phyloP scores from a whole-genome alignment of 2,888 invertebrate species.

The Byasa hedistus region DNA sequence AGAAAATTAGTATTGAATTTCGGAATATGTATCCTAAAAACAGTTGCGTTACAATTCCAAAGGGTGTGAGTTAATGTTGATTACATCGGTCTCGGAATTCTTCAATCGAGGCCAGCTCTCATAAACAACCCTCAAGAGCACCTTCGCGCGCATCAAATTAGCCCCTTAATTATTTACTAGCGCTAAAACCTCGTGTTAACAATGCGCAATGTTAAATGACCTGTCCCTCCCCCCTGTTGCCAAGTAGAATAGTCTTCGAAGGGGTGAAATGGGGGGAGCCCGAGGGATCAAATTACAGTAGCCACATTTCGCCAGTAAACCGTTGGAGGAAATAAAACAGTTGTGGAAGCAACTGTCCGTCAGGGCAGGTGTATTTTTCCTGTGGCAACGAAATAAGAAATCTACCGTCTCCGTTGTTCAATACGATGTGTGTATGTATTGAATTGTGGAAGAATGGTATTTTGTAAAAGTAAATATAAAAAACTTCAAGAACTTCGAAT shows the following conservation, averaged over 20 bases:
- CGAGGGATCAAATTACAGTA: constrained; percentile 59
- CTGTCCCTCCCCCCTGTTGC: constrained; percentile 46
- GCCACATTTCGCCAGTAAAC: constrained; percentile 63
- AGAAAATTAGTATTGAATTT: not conserved
- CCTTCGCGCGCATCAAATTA: constrained; percentile 75
- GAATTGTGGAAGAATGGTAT: not conserved
- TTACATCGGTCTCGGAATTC: constrained; percentile 44
- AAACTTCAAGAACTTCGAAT: no score
- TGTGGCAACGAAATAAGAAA: constrained; percentile 46
- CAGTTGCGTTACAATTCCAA: not conserved
- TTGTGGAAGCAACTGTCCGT: constrained; percentile 48
- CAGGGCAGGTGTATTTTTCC: constrained; percentile 67
- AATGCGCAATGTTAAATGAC: constrained; percentile 54
- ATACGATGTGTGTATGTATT: not conserved
- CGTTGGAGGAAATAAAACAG: constrained; percentile 67
- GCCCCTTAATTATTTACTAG: constrained; percentile 76
- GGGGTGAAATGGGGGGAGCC: constrained; percentile 45
- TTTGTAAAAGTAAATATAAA: not conserved
- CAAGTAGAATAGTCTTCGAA: constrained; percentile 37
- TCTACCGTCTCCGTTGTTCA: constrained; percentile 32
- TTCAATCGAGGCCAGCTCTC: constrained; percentile 58
- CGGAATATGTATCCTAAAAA: not conserved
- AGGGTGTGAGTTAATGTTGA: constrained; percentile 1
- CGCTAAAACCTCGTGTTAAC: constrained; percentile 70
- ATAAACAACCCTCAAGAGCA: constrained; percentile 62